Percentiles rank a stretch among this genome's conserved stretches.
These are phyloP conservation scores for Drosophila pectinifera DNA, from an alignment of 1,140 invertebrate genomes.

Conservation along the genomic window DNA sequence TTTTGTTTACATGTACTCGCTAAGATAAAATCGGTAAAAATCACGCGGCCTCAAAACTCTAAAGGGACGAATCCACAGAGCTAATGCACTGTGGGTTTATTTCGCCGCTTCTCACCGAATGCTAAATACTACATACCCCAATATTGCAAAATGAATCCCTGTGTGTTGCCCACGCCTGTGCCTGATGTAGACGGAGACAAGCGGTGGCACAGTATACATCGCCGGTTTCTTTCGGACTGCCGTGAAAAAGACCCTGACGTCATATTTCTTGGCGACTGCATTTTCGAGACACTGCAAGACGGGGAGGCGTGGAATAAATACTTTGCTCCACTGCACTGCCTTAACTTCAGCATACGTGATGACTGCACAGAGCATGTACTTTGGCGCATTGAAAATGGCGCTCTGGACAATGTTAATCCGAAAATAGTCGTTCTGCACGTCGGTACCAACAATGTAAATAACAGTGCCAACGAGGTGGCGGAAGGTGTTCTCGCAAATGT, in stretches of 20 bases:
- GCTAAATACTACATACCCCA: slow-evolving; percentile 6
- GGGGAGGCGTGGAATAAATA: slow-evolving; percentile 93
- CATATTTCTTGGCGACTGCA: slow-evolving; percentile 95
- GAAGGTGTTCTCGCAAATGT: slow-evolving; percentile 93
- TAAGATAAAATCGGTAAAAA: background rate
- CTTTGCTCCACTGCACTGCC: slow-evolving; percentile 94
- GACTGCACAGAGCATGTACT: slow-evolving; percentile 95
- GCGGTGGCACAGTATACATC: slow-evolving; percentile 87
- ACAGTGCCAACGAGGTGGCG: slow-evolving; percentile 91
- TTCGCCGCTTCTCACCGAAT: slow-evolving; percentile 3
- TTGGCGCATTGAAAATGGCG: slow-evolving; percentile 95
- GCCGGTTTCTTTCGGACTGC: slow-evolving; percentile 91
- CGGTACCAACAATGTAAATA: slow-evolving; percentile 94
- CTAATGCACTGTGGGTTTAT: slow-evolving; percentile 11
- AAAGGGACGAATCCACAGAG: slow-evolving; percentile 7
- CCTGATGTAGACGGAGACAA: slow-evolving; percentile 86
- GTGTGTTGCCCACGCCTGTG: slow-evolving; percentile 87
- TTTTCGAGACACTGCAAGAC: slow-evolving; percentile 91
- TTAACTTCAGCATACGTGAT: slow-evolving; percentile 95
- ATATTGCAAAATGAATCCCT: slow-evolving; percentile 86
- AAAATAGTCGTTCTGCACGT: slow-evolving; percentile 95
- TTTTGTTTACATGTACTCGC: slow-evolving; percentile 17
- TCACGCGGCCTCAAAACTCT: background rate
- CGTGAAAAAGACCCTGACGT: slow-evolving; percentile 95
- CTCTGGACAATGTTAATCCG: slow-evolving; percentile 93